Evolutionary conservation across 2,113 vertebrate species (phyloP), one percentile per base, ranked within the genome.

Genomic region (Gasterosteus nipponicus): DNA sequence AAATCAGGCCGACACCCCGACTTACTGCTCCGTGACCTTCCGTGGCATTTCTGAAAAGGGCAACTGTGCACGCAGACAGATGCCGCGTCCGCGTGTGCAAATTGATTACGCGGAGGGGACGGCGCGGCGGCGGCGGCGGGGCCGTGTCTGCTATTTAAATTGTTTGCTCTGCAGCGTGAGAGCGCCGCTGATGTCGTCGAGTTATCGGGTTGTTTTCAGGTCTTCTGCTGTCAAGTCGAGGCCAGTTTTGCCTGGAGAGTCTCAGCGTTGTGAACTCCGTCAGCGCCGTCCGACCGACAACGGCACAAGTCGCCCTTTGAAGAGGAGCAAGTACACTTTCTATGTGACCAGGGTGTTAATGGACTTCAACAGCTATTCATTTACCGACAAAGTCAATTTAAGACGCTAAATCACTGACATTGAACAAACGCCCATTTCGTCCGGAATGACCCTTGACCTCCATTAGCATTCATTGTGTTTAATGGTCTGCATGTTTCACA

Each of bases 11-110:
- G 2, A 5, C 72, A 73, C 75, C 67, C 69, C 87, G 87, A 89
- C 79, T 82, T 74, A 82, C 86, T 82, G 74, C 78, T 84, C 60
- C 53, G 76, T 86, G 89, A 89, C 87, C 89, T 89, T 90, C 87
- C 19, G 15, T 75, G 89, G 79, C 85, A 90, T 90, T 90, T 54
- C 89, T 54, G 54, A 87, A 89, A 51, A 90, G 81, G 89, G 73
- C 81, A 84, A 14, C 73, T 41, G 12, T 47, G 85, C 85, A 76
- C 42, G 85, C 85, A 73, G 83, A 81, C 83, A 81, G 83, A 84
- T 81, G 85, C 62, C 10, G 74, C 68, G 77, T 15, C 70, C 66
- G 58, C 75, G 59, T 61, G 89, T 86, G 89, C 81, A 89, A 78
- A 89, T 87, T 73, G 61, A 75, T 82, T 60, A 84, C 76, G 75